Percentiles rank a stretch among this genome's conserved stretches.
These are phyloP conservation scores for Scatophagus argus DNA, from an alignment of 2,113 vertebrate species.

Conservation along the genomic window DNA sequence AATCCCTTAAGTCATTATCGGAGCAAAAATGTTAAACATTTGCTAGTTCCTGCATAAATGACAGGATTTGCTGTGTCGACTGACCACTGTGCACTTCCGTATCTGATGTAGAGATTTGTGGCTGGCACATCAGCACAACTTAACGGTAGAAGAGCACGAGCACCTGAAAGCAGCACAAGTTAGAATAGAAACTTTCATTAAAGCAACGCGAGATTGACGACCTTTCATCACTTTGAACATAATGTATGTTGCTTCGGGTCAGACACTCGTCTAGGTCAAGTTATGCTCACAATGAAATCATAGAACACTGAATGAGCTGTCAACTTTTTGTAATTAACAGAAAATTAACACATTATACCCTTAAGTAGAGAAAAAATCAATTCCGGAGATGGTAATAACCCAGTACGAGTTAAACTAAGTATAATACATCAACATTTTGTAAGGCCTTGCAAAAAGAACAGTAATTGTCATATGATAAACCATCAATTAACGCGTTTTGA, in stretches of 20 bases:
- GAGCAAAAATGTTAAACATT: too few species aligned
- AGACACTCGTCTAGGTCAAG: too few species aligned
- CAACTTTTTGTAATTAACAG: not conserved
- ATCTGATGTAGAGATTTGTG: not conserved
- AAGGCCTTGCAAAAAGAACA: fast-evolving
- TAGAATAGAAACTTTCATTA: too few species aligned
- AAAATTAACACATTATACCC: not conserved
- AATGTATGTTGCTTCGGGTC: too few species aligned
- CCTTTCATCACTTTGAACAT: not conserved
- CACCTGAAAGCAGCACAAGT: slow-evolving; percentile 28
- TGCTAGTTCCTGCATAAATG: too few species aligned
- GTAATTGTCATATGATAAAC: slow-evolving; percentile 29
- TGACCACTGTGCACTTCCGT: not conserved
- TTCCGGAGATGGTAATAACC: not conserved
- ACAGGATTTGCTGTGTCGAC: too few species aligned
- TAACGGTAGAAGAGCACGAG: too few species aligned
- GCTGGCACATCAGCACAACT: not conserved
- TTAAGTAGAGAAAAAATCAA: not conserved
- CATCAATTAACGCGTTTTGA: not conserved
- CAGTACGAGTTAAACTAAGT: not conserved
- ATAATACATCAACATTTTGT: too few species aligned
- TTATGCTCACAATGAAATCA: not conserved
- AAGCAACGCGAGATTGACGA: slow-evolving; percentile 3
- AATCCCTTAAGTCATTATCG: too few species aligned
- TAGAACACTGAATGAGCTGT: not conserved